Evolutionary conservation across 2,113 vertebrate genomes (phyloP), one percentile per base, ranked within the genome.

Genomic region (Lepus americanus): DNA sequence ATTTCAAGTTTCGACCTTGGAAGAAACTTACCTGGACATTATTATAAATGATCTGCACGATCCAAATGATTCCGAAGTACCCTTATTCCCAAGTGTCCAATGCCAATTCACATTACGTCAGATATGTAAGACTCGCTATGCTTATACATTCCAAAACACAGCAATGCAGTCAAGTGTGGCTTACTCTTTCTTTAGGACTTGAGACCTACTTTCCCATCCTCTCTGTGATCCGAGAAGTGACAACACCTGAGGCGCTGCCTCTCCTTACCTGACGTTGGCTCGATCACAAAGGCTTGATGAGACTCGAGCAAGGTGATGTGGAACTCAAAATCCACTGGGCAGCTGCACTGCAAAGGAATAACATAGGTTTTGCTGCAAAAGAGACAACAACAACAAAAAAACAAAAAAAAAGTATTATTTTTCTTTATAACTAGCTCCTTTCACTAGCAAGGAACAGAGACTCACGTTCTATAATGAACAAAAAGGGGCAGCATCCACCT

Each of bases 301-400:
- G 98, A 94, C 95, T 99, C 98, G 94, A 99, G 96, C 94, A 98
- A 95, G n/a, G 98, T 94, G 90, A 99, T 97, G 86, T 98, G 98
- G 95, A 99, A 99, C 94, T 99, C 99, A 93, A 99, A 99, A 98
- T 99, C 99, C 82, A 99, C 92, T 17, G 99, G 99, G 90, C 99
- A 99, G 98, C 99, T 99, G 98, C 99, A 99, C 89, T 98, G 98
- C 97, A 99, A 96, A 10, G 99, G 99, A 97, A 99, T 98, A 78
- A 97, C 95, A n/a, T 98, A 98, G 31, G 96, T 96, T 96, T 98
- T 98, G 87, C 99, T 99, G 98, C 72, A 97, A 94, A 59, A 19
- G 55, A 59, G 96, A 95, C 79, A 95, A 74, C 14, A 87, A 93
- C 94, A 14, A 19, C 95, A 92, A 89, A 89, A 51, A 74, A 44